phyloP scores from a whole-genome alignment of 2,113 vertebrate genomes.

The Raja brachyura region DNA sequence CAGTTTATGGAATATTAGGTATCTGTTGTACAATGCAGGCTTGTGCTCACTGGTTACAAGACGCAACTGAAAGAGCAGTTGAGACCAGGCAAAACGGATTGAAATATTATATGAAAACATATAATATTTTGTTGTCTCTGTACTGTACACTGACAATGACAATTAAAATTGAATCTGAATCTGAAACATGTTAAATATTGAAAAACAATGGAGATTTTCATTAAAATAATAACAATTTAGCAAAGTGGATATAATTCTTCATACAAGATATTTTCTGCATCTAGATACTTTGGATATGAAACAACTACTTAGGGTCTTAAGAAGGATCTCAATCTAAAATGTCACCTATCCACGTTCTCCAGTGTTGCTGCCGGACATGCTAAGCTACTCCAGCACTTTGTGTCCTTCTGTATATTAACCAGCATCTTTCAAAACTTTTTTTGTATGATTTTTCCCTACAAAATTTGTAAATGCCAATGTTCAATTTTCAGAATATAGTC shows the following conservation, averaged over 20 bases:
- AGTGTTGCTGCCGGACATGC: no score
- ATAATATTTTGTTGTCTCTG: no score
- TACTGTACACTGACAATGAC: no score
- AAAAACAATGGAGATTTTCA: not conserved
- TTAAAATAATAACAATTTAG: not conserved
- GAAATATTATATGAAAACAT: no score
- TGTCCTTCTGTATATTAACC: no score
- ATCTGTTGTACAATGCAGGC: not conserved
- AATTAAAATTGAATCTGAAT: no score
- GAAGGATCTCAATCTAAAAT: no score
- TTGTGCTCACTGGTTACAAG: not conserved
- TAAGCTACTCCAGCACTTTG: no score
- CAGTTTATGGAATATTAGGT: not conserved
- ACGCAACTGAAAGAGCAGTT: not conserved
- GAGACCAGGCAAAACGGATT: not conserved
- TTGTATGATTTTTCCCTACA: not conserved
- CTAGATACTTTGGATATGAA: not conserved
- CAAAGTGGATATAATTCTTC: not conserved
- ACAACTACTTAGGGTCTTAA: not conserved
- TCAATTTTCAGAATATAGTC: not conserved
- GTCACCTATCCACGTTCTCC: no score
- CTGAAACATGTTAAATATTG: not conserved
- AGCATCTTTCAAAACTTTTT: no score
- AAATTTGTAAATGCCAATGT: not conserved
- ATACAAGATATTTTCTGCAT: not conserved